Percentiles rank a stretch among this genome's conserved stretches.
Evolutionary conservation across 64 coral and sea anemone species (phyloP).

Genomic region (Stichodactyla mertensii): DNA sequence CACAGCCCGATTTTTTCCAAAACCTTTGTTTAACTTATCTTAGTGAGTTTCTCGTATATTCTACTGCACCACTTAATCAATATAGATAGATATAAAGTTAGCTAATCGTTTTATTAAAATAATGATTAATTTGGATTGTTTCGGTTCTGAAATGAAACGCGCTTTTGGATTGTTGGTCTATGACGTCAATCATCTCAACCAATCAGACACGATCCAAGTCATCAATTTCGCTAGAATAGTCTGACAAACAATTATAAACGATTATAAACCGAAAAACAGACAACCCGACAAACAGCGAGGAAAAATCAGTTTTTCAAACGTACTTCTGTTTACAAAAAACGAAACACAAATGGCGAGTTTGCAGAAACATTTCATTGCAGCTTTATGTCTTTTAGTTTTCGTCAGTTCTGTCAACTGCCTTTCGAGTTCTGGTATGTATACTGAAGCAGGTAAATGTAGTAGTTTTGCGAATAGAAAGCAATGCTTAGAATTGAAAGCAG

Average conservation of each 20-base stretch:
- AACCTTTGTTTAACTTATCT: neutral
- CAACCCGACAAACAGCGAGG: neutral
- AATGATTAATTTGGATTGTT: neutral
- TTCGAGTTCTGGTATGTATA: too few species aligned
- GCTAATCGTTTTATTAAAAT: neutral
- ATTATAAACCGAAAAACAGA: neutral
- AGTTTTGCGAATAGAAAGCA: too few species aligned
- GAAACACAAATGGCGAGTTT: neutral
- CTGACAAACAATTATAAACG: neutral
- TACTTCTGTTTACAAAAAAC: neutral
- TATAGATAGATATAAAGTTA: neutral
- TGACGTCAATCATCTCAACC: conserved; percentile 1
- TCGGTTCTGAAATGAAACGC: neutral
- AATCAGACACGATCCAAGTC: neutral
- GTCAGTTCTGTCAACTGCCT: neutral
- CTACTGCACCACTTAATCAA: neutral
- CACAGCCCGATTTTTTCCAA: neutral
- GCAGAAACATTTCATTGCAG: neutral
- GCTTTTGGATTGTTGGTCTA: neutral
- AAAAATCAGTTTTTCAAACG: too few species aligned
- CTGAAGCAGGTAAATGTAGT: too few species aligned
- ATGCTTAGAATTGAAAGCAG: too few species aligned
- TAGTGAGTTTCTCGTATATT: neutral
- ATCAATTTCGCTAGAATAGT: neutral
- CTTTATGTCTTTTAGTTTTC: neutral